phyloP scores from a whole-genome alignment of 2,888 invertebrate species.

The Hanleya hanleyi region DNA sequence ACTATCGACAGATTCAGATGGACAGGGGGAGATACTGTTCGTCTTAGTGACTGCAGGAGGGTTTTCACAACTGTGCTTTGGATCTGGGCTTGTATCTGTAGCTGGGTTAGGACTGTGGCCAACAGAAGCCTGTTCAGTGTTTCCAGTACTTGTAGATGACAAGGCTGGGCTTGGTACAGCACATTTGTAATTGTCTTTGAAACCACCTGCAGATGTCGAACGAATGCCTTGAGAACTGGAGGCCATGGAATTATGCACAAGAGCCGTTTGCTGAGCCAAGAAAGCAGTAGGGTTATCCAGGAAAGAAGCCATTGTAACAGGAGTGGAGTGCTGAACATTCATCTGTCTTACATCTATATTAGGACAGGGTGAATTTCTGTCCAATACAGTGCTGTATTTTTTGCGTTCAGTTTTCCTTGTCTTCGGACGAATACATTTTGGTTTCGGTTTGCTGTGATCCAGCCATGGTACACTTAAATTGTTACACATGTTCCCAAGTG shows the following conservation, averaged over 20 bases:
- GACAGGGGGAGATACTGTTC: too few relatives aligned
- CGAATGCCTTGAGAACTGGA: constrained; percentile 12
- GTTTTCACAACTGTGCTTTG: background rate
- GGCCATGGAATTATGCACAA: constrained; percentile 75
- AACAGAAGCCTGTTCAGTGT: background rate
- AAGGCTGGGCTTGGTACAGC: background rate
- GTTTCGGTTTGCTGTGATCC: constrained; percentile 31
- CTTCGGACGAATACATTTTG: constrained; percentile 23
- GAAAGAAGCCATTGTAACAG: constrained; percentile 78
- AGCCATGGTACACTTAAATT: constrained; percentile 22
- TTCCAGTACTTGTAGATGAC: background rate
- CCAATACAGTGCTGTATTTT: constrained; percentile 53
- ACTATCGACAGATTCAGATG: too few relatives aligned
- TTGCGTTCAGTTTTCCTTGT: constrained; percentile 29
- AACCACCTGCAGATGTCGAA: background rate
- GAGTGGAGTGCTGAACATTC: constrained; percentile 2
- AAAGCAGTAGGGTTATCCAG: constrained; percentile 94
- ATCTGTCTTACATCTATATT: constrained; percentile 79
- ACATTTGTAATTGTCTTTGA: constrained; percentile 4
- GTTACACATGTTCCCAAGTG: background rate
- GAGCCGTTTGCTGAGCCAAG: constrained; percentile 90
- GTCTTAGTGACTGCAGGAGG: too few relatives aligned
- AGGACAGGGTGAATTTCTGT: constrained; percentile 75
- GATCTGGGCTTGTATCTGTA: background rate
- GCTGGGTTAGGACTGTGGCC: background rate